phyloP scores from a whole-genome alignment of 2,797 vertebrate genomes.

The Esox lucius region DNA sequence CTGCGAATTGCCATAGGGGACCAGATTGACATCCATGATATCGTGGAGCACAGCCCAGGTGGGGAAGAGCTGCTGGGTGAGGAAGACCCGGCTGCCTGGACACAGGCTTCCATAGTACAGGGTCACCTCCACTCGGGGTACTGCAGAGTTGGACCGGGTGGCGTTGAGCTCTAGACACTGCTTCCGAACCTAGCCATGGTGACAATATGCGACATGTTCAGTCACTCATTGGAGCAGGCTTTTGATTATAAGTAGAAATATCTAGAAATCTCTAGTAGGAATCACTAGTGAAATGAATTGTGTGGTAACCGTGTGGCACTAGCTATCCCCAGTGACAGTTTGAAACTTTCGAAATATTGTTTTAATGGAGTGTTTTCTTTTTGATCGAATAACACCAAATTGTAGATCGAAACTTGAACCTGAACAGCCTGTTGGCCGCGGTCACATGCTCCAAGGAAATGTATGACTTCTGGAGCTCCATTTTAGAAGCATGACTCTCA shows the following conservation, averaged over 20 bases:
- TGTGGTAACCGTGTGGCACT: not conserved
- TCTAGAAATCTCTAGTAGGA: too few relatives aligned
- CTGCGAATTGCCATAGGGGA: constrained; percentile 88
- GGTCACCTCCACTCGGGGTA: constrained; percentile 71
- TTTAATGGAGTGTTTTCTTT: too few relatives aligned
- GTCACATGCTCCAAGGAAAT: constrained; percentile 49
- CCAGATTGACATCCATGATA: constrained; percentile 80
- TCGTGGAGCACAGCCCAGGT: constrained; percentile 81
- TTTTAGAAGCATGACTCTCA: constrained; percentile 68
- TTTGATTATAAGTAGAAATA: not conserved
- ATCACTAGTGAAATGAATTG: too few relatives aligned
- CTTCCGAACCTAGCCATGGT: constrained; percentile 68
- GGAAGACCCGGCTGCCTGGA: constrained; percentile 75
- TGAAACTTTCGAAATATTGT: not conserved
- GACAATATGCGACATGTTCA: not conserved
- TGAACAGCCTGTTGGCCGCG: not conserved
- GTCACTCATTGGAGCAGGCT: not conserved
- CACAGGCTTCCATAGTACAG: constrained; percentile 89
- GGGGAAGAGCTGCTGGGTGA: constrained; percentile 79
- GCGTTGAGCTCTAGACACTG: constrained; percentile 71
- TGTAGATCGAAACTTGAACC: too few relatives aligned
- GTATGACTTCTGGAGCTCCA: constrained; percentile 49
- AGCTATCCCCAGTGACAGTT: not conserved
- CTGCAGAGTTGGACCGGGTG: constrained; percentile 25
- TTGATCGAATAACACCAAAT: too few relatives aligned